A percentile compares a stretch with the other conserved stretches of the same genome.
phyloP scores from a whole-genome alignment of 2,888 invertebrate genomes.

The Matsumyia berberina region DNA sequence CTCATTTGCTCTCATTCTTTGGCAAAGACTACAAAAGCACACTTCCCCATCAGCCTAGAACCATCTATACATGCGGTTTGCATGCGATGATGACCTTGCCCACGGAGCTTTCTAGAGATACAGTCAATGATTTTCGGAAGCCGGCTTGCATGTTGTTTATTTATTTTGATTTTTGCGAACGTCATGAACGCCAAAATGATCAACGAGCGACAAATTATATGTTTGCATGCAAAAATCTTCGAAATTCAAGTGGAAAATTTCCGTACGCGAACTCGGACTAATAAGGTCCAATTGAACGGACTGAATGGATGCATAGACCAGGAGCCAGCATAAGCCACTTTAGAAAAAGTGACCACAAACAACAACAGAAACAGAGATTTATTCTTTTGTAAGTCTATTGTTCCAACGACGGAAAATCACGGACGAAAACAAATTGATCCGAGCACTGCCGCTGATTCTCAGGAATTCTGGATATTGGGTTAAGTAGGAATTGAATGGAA shows the following conservation, averaged over 20 bases:
- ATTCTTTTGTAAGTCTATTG: conserved; percentile 8
- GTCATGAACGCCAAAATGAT: conserved; percentile 4
- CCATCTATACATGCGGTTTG: background rate
- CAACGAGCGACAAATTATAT: background rate
- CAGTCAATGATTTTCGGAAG: background rate
- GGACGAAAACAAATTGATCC: conserved; percentile 12
- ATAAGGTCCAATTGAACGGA: conserved; percentile 38
- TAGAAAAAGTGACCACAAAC: conserved; percentile 17
- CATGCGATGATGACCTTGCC: conserved; percentile 18
- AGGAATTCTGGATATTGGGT: conserved; percentile 36
- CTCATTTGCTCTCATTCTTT: conserved; percentile 3
- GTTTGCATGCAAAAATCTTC: conserved; percentile 11
- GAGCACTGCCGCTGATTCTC: conserved; percentile 6
- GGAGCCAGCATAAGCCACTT: background rate
- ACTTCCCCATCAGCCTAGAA: background rate
- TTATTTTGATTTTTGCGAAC: conserved; percentile 12
- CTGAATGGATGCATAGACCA: conserved; percentile 5
- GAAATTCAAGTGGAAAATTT: conserved; percentile 39
- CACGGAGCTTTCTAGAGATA: conserved; percentile 13
- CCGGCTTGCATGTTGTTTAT: background rate
- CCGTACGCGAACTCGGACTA: conserved; percentile 17
- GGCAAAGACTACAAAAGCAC: background rate
- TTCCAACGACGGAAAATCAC: conserved; percentile 50
- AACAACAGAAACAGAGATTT: conserved; percentile 9
- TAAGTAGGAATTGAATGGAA: conserved; percentile 28